Evolutionary conservation across 1,140 invertebrate genomes (phyloP).

Genomic region (Epicauta chinensis): DNA sequence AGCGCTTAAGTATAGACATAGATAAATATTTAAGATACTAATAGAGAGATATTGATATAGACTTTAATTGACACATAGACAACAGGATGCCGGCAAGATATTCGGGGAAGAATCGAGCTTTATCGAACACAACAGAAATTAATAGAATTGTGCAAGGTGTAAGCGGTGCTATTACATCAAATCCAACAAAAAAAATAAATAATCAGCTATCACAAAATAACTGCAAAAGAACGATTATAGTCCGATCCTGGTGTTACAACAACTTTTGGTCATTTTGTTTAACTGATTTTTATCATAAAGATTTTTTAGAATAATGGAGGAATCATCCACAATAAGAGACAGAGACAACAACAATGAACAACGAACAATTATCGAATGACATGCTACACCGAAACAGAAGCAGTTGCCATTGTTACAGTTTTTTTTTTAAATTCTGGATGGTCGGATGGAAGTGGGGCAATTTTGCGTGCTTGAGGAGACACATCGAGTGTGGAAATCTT

Average conservation of each 20-base stretch:
- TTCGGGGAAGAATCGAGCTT: background rate
- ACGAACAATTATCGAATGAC: conserved; percentile 33
- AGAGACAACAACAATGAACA: conserved; percentile 38
- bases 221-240: background rate
- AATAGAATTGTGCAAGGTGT: conserved; percentile 6
- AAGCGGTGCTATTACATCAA: conserved; percentile 9
- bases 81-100: conserved; percentile 15
- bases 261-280: background rate
- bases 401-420: conserved; percentile 10
- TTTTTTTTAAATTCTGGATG: too few relatives aligned
- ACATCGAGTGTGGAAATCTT: too few relatives aligned
- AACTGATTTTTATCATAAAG: background rate
- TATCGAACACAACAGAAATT: background rate
- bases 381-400: conserved; percentile 31
- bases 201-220: too few relatives aligned
- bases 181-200: too few relatives aligned
- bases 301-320: conserved; percentile 3
- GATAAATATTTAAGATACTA: conserved; percentile 26
- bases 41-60: conserved; percentile 31
- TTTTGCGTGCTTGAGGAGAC: too few relatives aligned
- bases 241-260: background rate
- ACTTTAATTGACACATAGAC: conserved; percentile 37
- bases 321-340: conserved; percentile 26
- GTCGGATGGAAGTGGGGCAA: too few relatives aligned
- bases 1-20: conserved; percentile 31